A percentile compares a stretch with the other conserved stretches of the same genome.
Evolutionary conservation across 1,140 invertebrate genomes (phyloP).

Genomic region (Gryon sp.): DNA sequence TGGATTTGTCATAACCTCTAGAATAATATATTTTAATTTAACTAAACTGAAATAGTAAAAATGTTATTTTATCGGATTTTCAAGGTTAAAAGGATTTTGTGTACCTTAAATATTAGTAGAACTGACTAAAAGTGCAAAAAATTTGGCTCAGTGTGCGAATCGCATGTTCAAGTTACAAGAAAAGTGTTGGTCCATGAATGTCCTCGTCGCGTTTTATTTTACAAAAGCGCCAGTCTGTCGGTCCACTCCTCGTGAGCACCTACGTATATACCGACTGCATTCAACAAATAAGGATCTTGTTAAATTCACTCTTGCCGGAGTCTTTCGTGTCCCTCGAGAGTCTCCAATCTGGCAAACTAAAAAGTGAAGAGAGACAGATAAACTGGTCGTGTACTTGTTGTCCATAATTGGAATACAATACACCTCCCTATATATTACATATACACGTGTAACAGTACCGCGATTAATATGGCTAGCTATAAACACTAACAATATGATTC

Average conservation of each 20-base stretch:
- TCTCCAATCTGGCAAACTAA: conserved; percentile 40
- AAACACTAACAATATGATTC: conserved; percentile 47
- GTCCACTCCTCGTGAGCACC: conserved; percentile 54
- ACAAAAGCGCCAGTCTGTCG: conserved; percentile 53
- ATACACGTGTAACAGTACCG: conserved; percentile 64
- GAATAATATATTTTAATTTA: no score
- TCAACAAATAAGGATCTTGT: conserved; percentile 74
- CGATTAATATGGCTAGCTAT: conserved; percentile 48
- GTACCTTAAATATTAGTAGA: no score
- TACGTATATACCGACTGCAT: conserved; percentile 58
- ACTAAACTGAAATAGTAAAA: no score
- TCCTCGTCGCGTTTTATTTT: conserved; percentile 48
- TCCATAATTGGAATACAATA: conserved; percentile 73
- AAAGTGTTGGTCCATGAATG: conserved; percentile 59
- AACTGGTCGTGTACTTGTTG: conserved; percentile 69
- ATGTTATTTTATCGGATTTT: no score
- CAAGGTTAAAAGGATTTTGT: no score
- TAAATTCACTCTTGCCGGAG: conserved; percentile 64
- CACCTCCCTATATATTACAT: conserved; percentile 50
- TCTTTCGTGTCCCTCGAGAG: conserved; percentile 45
- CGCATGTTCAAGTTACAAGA: conserved; percentile 66
- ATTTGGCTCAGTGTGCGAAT: no score
- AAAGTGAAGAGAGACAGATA: conserved; percentile 52
- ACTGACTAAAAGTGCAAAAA: no score
- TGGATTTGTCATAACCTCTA: no score